A percentile compares a stretch with the other conserved stretches of the same genome.
phyloP scores from a whole-genome alignment of 2,797 vertebrate genomes.

The Rhinophrynus dorsalis region DNA sequence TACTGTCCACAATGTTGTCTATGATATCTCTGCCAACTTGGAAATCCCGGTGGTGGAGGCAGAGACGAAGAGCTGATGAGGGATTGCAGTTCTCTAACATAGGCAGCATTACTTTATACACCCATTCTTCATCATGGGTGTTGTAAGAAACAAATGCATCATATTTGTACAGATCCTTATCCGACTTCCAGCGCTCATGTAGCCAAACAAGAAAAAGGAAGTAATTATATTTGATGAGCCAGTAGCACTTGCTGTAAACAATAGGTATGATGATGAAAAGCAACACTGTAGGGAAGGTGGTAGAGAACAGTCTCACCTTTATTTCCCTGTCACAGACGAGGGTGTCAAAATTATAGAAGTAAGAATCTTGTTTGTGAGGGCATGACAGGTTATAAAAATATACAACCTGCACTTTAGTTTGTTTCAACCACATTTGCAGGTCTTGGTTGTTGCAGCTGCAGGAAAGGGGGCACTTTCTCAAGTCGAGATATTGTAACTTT shows the following conservation, averaged over 20 bases:
- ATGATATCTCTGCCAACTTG: conserved; percentile 72
- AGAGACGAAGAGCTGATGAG: conserved; percentile 68
- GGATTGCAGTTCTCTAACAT: conserved; percentile 64
- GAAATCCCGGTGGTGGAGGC: conserved; percentile 76
- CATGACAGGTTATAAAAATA: conserved; percentile 69
- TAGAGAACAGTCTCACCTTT: conserved; percentile 68
- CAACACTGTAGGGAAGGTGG: conserved; percentile 64
- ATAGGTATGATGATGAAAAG: conserved; percentile 68
- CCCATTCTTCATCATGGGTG: conserved; percentile 78
- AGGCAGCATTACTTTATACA: conserved; percentile 73
- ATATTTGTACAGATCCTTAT: conserved; percentile 72
- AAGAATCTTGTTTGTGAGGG: conserved; percentile 44
- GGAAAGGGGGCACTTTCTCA: conserved; percentile 73
- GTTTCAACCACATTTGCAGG: conserved; percentile 73
- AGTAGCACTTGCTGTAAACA: conserved; percentile 74
- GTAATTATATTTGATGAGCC: conserved; percentile 76
- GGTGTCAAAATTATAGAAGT: conserved; percentile 75
- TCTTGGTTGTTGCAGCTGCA: conserved; percentile 77
- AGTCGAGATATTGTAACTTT: conserved; percentile 75
- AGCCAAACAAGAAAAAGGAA: conserved; percentile 80
- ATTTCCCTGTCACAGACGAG: conserved; percentile 74
- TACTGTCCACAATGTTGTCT: conserved; percentile 82
- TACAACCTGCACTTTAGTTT: conserved; percentile 68
- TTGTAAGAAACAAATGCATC: conserved; percentile 88
- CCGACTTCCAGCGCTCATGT: conserved; percentile 71